Evolutionary conservation across 1,140 invertebrate genomes (phyloP), one percentile per base, ranked within the genome.

Genomic region (Drosophila chauvacae): DNA sequence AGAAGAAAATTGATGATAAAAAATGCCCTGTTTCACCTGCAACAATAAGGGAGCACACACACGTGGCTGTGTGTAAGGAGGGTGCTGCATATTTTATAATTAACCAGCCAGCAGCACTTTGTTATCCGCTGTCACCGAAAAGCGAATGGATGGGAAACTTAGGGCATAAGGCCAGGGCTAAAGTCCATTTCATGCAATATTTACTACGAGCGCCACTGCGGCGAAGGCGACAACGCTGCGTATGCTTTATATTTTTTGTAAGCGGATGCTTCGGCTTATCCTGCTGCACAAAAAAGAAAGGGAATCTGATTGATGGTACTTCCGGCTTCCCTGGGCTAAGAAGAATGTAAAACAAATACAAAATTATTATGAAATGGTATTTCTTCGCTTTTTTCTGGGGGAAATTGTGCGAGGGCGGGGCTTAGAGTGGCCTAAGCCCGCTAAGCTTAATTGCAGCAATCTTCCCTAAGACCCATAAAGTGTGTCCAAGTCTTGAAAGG

Each of bases 51-150:
- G n/a, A 76, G 18, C 42, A 37, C 44, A 26, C 13, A 26, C 23
- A 28, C 47, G 4, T 16, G 9, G 1, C 7, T 13, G 18, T 5
- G 18, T 45, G 16, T n/a, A n/a, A 47, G 18, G 23, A 26, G 45
- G 14, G 14, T 16, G 26, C 57, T 61, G 65, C 64, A 66, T 84
- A 77, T 77, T 88, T 84, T 90, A 84, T 77, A 87, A 88, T 83
- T 87, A 88, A 70, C 37, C 64, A 73, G 50, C 48, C 64, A 66
- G 51, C 44, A 28, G 59, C 50, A 51, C 30, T 71, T 69, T 50
- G 39, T 41, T 63, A 64, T 50, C 72, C 64, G 56, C 51, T 83
- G 80, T 70, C 70, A 47, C 50, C 64, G 41, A 45, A 47, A 66
- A 18, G 20, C 37, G 26, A 58, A 58, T 70, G 64, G 42, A 70